Conservation (phyloP, 2,113 vertebrate species). For the Apistogramma diplotaenia region DNA sequence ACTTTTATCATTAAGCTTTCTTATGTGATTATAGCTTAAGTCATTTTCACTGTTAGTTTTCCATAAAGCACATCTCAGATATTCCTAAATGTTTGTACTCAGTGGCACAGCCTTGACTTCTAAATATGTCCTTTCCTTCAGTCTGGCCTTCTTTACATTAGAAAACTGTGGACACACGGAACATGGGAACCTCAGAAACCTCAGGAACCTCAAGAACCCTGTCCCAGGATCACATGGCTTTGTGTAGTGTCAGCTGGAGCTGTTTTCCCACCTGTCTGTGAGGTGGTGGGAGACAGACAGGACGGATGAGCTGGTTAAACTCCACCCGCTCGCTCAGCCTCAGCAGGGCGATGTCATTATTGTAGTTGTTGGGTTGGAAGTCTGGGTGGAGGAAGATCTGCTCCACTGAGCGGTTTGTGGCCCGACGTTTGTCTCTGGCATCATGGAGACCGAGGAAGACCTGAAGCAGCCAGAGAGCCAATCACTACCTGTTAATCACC, state of each 20-base stretch:
- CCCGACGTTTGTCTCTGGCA: slow-evolving; percentile 75
- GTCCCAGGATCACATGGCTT: not conserved
- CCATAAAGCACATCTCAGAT: not conserved
- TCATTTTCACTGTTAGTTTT: not conserved
- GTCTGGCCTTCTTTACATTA: too few relatives aligned
- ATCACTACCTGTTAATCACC: not conserved
- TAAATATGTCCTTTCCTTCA: not conserved
- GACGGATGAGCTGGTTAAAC: slow-evolving; percentile 78
- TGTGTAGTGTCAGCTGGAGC: not conserved
- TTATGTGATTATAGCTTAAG: too few relatives aligned
- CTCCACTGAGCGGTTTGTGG: slow-evolving; percentile 80
- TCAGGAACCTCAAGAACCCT: not conserved
- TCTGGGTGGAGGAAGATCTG: slow-evolving; percentile 86
- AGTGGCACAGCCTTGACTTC: not conserved
- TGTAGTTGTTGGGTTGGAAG: slow-evolving; percentile 91
- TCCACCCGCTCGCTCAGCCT: slow-evolving; percentile 81
- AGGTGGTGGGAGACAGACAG: slow-evolving; percentile 85
- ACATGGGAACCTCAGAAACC: not conserved
- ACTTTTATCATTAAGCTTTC: too few relatives aligned
- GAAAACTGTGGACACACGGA: not conserved
- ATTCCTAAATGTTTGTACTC: not conserved
- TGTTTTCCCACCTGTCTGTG: slow-evolving; percentile 45
- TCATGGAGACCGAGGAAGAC: slow-evolving; percentile 87
- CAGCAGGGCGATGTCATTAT: slow-evolving; percentile 93
- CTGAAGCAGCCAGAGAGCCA: slow-evolving; percentile 22